Percentiles rank a stretch among this genome's conserved stretches.
Conservation (phyloP, 35 echinoderm and acorn worm genomes). For the Apostichopus japonicus region DNA sequence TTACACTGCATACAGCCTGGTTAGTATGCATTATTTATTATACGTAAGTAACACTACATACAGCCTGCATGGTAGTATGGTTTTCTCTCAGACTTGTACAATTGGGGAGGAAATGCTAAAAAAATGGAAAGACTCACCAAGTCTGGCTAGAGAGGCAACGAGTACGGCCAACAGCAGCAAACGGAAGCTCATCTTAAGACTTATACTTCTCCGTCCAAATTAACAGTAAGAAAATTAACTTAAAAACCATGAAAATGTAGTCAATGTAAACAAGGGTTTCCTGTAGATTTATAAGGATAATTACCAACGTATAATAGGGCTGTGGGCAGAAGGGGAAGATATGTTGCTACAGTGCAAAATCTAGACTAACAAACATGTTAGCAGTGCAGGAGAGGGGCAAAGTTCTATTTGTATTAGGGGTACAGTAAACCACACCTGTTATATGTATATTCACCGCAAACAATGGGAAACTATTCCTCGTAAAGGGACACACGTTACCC, state of each 20-base stretch:
- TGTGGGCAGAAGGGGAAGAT: neutral
- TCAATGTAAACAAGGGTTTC: neutral
- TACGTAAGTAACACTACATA: no score
- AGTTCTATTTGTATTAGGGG: slow-evolving; percentile 29
- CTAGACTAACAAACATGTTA: neutral
- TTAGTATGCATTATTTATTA: no score
- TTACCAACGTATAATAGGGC: no score
- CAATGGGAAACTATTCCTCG: neutral
- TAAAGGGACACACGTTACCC: neutral
- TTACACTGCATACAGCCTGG: no score
- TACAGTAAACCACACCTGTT: slow-evolving; percentile 18
- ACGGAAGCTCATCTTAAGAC: neutral
- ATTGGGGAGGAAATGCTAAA: no score
- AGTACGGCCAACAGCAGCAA: neutral
- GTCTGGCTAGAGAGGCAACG: neutral
- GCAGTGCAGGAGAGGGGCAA: neutral
- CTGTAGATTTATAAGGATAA: no score
- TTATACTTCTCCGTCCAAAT: neutral
- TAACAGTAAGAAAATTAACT: neutral
- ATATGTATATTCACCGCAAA: neutral
- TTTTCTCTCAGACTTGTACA: no score
- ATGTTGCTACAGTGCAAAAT: neutral
- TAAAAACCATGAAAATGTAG: neutral
- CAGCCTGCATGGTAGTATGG: no score
- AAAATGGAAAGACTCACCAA: neutral